Conservation (phyloP, 2,888 invertebrate genomes). For the Melipona beecheii region DNA sequence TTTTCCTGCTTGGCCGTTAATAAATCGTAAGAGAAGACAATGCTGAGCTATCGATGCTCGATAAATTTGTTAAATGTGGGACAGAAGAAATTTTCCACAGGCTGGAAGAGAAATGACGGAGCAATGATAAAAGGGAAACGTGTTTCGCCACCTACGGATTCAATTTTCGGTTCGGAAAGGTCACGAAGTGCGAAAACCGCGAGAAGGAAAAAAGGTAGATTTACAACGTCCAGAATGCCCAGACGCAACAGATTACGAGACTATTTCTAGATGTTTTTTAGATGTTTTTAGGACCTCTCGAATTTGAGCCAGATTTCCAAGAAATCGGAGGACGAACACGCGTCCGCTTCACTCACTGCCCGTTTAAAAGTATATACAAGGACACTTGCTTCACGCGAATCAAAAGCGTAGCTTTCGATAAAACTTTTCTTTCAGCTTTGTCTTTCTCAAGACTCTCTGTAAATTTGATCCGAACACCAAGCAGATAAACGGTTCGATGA, state of each 20-base stretch:
- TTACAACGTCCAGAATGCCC: conserved; percentile 64
- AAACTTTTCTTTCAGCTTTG: too few species aligned
- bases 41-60: too few species aligned
- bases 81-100: not conserved
- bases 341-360: conserved; percentile 5
- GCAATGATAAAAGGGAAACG: not conserved
- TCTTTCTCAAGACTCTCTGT: too few species aligned
- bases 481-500: too few species aligned
- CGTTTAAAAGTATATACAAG: too few species aligned
- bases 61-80: not conserved
- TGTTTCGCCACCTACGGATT: conserved; percentile 45
- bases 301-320: conserved; percentile 66
- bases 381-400: too few species aligned
- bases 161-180: conserved; percentile 53
- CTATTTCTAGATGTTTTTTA: conserved; percentile 53
- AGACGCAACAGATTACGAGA: conserved; percentile 63
- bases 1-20: too few species aligned
- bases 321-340: conserved; percentile 53
- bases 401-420: too few species aligned
- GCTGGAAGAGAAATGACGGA: conserved; percentile 1
- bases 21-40: not conserved
- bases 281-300: conserved; percentile 66
- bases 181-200: conserved; percentile 43
- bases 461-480: too few species aligned
- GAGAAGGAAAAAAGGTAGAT: conserved; percentile 57